Conservation (phyloP, 2,797 vertebrate species). For the Sarcophilus harrisii region DNA sequence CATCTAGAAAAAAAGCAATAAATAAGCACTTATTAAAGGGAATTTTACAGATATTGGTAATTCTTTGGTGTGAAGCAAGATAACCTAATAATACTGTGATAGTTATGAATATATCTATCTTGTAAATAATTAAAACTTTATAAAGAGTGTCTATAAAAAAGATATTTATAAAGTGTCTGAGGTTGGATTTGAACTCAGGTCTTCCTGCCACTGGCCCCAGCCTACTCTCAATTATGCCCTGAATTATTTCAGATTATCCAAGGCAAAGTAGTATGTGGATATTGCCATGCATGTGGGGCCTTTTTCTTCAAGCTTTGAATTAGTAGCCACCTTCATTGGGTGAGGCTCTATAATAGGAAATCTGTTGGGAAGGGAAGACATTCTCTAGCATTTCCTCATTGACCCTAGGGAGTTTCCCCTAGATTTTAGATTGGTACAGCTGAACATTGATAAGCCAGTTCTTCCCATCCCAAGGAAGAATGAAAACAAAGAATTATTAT, state of each 20-base stretch:
- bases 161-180: neutral
- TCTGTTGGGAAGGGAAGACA: neutral
- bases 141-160: neutral
- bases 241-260: neutral
- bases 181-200: neutral
- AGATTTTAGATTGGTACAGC: no score
- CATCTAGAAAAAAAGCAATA: neutral
- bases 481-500: no score
- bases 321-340: no score
- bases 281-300: neutral
- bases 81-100: neutral
- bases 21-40: neutral
- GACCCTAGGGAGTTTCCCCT: neutral
- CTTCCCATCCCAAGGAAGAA: no score
- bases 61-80: neutral
- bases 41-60: constrained; percentile 6
- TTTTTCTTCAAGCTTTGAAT: neutral
- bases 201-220: neutral
- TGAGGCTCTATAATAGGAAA: neutral
- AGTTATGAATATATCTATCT: neutral
- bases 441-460: no score
- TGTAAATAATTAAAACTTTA: neutral
- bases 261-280: neutral
- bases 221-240: neutral
- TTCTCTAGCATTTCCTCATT: neutral